Conservation (phyloP, 2,888 invertebrate species). For the Mythimna lalbum region DNA sequence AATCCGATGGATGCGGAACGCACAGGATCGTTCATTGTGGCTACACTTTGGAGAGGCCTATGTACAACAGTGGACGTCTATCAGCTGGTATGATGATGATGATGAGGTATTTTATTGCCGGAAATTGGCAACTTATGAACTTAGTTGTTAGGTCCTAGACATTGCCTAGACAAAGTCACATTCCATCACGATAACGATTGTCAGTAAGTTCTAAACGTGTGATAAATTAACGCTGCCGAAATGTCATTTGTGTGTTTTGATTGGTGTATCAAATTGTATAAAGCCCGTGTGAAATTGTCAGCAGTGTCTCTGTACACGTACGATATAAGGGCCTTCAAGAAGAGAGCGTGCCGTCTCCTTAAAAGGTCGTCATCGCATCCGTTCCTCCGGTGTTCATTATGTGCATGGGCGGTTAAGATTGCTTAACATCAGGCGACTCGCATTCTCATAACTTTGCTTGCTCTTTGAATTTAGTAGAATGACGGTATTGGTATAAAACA, state of each 20-base stretch:
- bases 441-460: background rate
- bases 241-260: background rate
- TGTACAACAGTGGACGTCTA: too few relatives aligned
- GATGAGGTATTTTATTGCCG: too few relatives aligned
- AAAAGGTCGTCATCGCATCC: slow-evolving; percentile 10
- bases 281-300: background rate
- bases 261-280: background rate
- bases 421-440: background rate
- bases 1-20: too few relatives aligned
- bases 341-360: slow-evolving; percentile 8
- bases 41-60: too few relatives aligned
- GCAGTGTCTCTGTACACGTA: background rate
- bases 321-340: background rate
- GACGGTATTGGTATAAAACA: background rate
- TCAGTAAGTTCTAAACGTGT: background rate
- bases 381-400: slow-evolving; percentile 1
- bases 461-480: background rate
- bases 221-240: background rate
- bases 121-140: background rate
- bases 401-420: slow-evolving; percentile 17
- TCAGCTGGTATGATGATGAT: too few relatives aligned
- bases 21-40: too few relatives aligned
- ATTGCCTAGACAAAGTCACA: background rate
- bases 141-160: background rate
- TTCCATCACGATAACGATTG: background rate